These are phyloP conservation scores for Mungos mungo DNA, from an alignment of 2,113 vertebrate genomes.

Conservation along the genomic window DNA sequence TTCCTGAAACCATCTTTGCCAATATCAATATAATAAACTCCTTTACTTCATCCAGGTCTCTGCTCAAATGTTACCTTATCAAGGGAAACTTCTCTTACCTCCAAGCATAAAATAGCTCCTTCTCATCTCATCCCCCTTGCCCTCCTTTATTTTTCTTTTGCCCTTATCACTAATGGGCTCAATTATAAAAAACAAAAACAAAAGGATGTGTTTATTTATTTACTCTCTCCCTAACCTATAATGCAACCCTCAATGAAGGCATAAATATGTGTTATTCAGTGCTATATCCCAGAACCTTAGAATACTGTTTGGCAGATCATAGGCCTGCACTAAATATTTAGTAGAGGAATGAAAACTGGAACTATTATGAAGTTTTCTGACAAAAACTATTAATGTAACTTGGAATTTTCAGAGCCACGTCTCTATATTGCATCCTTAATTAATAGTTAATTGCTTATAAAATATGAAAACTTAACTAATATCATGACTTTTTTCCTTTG, in stretches of 20 bases:
- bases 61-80: background rate
- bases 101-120: background rate
- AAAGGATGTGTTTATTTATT: background rate
- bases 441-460: background rate
- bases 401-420: background rate
- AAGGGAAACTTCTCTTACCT: background rate
- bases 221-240: background rate
- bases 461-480: slow-evolving; percentile 24
- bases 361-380: background rate
- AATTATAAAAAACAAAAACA: background rate
- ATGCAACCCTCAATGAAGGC: background rate
- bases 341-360: background rate
- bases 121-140: background rate
- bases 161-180: background rate
- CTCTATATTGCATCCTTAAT: background rate
- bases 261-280: background rate
- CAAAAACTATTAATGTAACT: background rate
- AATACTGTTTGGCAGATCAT: background rate
- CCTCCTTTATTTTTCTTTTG: background rate
- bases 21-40: background rate
- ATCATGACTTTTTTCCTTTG: background rate
- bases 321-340: background rate
- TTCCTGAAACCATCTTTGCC: background rate
- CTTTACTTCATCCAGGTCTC: background rate
- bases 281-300: background rate